These are phyloP conservation scores for Eptatretus atami DNA, from an alignment of 2,797 vertebrate species.

Conservation along the genomic window DNA sequence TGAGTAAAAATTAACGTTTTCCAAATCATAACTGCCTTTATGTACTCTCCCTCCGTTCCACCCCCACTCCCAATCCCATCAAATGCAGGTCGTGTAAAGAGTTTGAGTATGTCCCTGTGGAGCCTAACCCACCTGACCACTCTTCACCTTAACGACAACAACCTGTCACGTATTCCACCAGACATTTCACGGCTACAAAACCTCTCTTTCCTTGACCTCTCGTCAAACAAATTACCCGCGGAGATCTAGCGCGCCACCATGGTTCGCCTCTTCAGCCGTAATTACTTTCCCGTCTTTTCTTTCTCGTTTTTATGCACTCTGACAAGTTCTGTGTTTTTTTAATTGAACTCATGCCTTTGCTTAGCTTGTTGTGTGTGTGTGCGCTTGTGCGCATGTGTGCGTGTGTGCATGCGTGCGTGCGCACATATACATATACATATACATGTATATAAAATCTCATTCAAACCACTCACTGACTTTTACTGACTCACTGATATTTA, in stretches of 20 bases:
- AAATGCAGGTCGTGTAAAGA: slow-evolving; percentile 55
- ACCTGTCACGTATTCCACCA: slow-evolving; percentile 72
- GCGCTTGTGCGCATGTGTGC: too few relatives aligned
- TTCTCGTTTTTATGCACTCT: not conserved
- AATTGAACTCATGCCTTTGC: too few relatives aligned
- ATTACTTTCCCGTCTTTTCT: not conserved
- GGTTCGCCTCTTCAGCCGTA: slow-evolving; percentile 99
- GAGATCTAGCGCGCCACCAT: slow-evolving; percentile 98
- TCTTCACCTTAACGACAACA: slow-evolving; percentile 95
- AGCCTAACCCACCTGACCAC: slow-evolving; percentile 85
- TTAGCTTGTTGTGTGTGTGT: too few relatives aligned
- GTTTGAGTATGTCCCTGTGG: slow-evolving; percentile 66
- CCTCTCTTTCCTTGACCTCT: slow-evolving; percentile 91
- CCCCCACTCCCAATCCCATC: slow-evolving; percentile 7
- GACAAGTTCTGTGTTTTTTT: too few relatives aligned
- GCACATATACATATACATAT: too few relatives aligned
- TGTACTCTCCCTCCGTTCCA: too few relatives aligned
- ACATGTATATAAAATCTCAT: too few relatives aligned
- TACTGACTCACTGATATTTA: too few relatives aligned
- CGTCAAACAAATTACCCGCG: slow-evolving; percentile 97
- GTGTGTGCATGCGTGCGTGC: too few relatives aligned
- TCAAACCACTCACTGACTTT: too few relatives aligned
- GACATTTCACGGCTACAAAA: slow-evolving; percentile 93
- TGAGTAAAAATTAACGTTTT: too few relatives aligned
- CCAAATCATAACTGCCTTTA: too few relatives aligned